These are phyloP conservation scores for Venustoraphidia nigricollis DNA, from an alignment of 2,888 invertebrate genomes.

Conservation along the genomic window DNA sequence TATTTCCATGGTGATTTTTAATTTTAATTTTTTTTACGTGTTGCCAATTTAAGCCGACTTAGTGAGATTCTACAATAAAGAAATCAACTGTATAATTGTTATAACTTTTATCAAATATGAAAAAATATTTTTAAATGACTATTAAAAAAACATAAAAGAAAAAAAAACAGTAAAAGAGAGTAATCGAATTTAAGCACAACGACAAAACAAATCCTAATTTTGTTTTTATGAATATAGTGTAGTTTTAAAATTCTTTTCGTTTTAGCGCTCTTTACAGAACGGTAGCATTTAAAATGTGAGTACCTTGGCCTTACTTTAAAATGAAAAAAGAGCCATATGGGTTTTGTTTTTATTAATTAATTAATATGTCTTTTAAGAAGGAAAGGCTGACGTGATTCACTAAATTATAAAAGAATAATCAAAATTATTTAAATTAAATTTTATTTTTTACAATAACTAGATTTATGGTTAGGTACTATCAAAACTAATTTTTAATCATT, in stretches of 20 bases:
- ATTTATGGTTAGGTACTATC: too few species aligned
- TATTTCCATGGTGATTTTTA: too few species aligned
- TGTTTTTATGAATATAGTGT: conserved; percentile 1
- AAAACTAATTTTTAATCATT: too few species aligned
- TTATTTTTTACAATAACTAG: neutral
- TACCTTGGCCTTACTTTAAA: conserved; percentile 27
- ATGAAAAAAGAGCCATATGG: conserved; percentile 2
- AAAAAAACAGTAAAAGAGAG: conserved; percentile 3
- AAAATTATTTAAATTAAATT: neutral
- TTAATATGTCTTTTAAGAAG: conserved; percentile 17
- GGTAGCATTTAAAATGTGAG: conserved; percentile 17
- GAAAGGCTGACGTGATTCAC: conserved; percentile 28
- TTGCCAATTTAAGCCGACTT: too few species aligned
- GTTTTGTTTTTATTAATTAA: conserved; percentile 8
- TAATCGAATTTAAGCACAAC: conserved; percentile 4
- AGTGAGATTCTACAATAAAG: too few species aligned
- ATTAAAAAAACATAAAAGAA: conserved; percentile 3
- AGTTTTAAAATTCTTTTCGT: neutral
- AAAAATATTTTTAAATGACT: conserved; percentile 14
- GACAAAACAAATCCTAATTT: conserved; percentile 2
- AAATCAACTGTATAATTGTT: too few species aligned
- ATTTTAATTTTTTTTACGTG: too few species aligned
- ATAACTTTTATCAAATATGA: neutral
- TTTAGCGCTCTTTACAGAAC: neutral
- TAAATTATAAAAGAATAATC: conserved; percentile 6